Percentiles rank a stretch among this genome's conserved stretches.
These are phyloP conservation scores for Ypsolopha sequella DNA, from an alignment of 2,888 invertebrate genomes.

Conservation along the genomic window DNA sequence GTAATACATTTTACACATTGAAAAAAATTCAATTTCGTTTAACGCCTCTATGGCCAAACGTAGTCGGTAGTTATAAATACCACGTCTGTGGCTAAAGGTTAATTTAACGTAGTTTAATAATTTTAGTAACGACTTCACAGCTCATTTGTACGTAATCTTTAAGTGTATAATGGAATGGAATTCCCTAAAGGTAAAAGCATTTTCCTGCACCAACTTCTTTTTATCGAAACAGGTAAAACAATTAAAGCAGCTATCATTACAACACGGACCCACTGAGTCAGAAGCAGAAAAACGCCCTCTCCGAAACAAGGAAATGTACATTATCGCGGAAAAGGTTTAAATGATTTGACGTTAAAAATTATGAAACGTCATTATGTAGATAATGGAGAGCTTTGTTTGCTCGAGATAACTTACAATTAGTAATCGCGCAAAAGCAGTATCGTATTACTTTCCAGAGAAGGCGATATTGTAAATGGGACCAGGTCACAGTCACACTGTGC, in stretches of 20 bases:
- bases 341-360: conserved; percentile 26
- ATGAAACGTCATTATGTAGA: conserved; percentile 18
- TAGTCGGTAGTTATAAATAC: no score
- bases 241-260: conserved; percentile 27
- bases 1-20: no score
- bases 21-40: no score
- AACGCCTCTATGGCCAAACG: no score
- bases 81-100: no score
- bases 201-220: background rate
- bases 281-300: conserved; percentile 16
- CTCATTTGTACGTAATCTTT: background rate
- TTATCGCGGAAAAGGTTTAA: conserved; percentile 30
- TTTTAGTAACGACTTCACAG: no score
- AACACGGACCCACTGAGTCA: conserved; percentile 29
- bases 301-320: conserved; percentile 31
- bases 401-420: background rate
- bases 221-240: conserved; percentile 5
- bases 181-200: background rate
- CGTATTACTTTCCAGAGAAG: background rate
- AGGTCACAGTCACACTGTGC: conserved; percentile 9
- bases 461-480: background rate
- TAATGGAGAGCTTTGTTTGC: background rate
- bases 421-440: background rate
- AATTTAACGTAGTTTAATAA: no score
- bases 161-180: background rate